These are phyloP conservation scores for Drosophila neotestacea DNA, from an alignment of 2,888 invertebrate species.

Conservation along the genomic window DNA sequence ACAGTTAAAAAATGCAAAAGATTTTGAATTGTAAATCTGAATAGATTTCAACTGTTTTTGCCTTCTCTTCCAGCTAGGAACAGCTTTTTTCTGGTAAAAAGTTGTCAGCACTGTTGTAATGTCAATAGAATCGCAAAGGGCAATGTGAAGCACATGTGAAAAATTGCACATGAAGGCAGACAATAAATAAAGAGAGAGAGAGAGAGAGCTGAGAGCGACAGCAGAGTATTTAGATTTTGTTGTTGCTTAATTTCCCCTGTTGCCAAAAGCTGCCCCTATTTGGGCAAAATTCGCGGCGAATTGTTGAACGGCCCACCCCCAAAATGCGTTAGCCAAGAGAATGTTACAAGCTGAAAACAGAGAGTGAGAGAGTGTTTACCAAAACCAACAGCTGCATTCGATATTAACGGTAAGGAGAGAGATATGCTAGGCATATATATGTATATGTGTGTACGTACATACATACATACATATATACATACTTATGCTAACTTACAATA, in stretches of 20 bases:
- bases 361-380: constrained; percentile 22
- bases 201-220: constrained; percentile 12
- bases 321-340: constrained; percentile 11
- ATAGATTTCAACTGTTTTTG: too few relatives aligned
- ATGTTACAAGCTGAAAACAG: neutral
- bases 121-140: constrained; percentile 27
- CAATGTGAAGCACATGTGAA: constrained; percentile 57
- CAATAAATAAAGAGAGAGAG: neutral
- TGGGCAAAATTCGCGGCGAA: constrained; percentile 67
- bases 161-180: constrained; percentile 66
- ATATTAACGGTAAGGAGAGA: constrained; percentile 46
- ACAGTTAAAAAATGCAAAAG: too few relatives aligned
- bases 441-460: neutral
- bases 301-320: constrained; percentile 34
- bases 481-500: constrained; percentile 24
- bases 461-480: constrained; percentile 6
- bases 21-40: too few relatives aligned
- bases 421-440: constrained; percentile 23
- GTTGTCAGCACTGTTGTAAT: constrained; percentile 38
- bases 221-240: neutral
- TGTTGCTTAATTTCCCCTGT: constrained; percentile 51
- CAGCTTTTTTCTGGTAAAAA: too few relatives aligned
- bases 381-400: constrained; percentile 60
- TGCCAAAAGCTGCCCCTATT: constrained; percentile 50
- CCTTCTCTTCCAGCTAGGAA: too few relatives aligned